These are phyloP conservation scores for Propithecus coquereli DNA, from an alignment of 2,113 vertebrate genomes.

Conservation along the genomic window DNA sequence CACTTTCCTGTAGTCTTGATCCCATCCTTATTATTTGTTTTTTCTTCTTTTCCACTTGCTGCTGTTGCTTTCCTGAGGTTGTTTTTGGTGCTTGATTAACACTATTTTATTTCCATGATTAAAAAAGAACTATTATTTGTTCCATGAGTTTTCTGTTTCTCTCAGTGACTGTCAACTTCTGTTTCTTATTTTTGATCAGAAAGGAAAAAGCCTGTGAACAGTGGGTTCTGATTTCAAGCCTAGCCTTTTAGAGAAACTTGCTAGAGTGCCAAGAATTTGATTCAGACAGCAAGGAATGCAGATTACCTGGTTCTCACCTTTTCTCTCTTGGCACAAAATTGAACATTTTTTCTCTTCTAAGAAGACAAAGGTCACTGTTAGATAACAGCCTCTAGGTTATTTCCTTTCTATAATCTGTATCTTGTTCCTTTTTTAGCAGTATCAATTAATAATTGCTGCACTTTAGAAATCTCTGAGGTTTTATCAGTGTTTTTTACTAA, in stretches of 20 bases:
- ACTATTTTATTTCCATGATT: background rate
- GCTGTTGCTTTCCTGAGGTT: background rate
- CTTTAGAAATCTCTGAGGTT: background rate
- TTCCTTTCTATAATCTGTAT: conserved; percentile 5
- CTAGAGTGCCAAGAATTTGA: background rate
- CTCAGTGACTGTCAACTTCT: background rate
- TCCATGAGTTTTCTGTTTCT: background rate
- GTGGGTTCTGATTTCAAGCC: conserved; percentile 44
- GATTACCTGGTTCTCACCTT: background rate
- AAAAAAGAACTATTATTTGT: conserved; percentile 10
- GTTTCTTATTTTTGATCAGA: background rate
- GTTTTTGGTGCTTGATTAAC: background rate
- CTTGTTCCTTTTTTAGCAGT: background rate
- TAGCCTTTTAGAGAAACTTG: background rate
- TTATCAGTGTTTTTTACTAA: background rate
- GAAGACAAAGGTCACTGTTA: background rate
- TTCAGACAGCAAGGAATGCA: background rate
- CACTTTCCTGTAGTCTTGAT: background rate
- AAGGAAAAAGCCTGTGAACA: background rate
- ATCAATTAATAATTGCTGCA: background rate
- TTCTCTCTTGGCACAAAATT: background rate
- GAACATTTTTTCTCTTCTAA: background rate
- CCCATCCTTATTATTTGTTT: background rate
- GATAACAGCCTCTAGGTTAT: background rate
- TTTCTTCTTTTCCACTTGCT: background rate